Evolutionary conservation across 2,888 invertebrate species (phyloP), one percentile per base, ranked within the genome.

Genomic region (Sialis lutaria): DNA sequence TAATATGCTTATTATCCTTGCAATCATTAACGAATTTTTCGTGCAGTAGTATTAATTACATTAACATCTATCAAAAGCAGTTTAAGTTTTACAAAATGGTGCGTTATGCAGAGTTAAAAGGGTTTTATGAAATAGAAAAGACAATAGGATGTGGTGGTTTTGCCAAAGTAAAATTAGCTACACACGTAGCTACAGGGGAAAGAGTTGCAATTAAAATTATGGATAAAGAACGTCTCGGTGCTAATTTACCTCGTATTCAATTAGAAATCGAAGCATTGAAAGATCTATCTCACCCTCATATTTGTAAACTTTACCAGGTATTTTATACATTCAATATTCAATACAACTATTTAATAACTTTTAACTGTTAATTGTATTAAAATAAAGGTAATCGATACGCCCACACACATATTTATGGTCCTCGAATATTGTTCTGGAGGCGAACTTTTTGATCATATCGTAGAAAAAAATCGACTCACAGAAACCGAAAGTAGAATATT

Each of bases 161-260:
- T 63, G 85, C 82, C 5, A 86, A 85, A 70, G 86, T 87, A 7
- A 82, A 84, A 60, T 65, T 83, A 45, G 85, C 79, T 6, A 82
- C 78, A 8, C 87, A 88, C 64, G 57, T 77, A 46, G 69, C 79
- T n/a, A 85, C 85, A 44, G 82, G 82, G 34, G 82, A 85, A 60
- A 82, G 81, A 63, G 85, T 85, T 45, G 87, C 87, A 41, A 76
- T 87, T 50, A 87, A 87, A 66, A 82, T 86, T 46, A 83, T 88
- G 77, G 79, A 85, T 57, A 87, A 87, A 64, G 66, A 67, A 44
- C 65, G 70, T 42, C 63, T 87, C 45, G 83, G 83, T 47, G 79
- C 79, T 56, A 84, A 85, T 61, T 67, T 85, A 42, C 79, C 77
- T 10, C 63, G 85, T 54, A 79, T 85, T 6, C 72, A 75, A 55